Base-by-base conservation (phyloP, 2,113 vertebrate genomes). In the Eira barbara region DNA sequence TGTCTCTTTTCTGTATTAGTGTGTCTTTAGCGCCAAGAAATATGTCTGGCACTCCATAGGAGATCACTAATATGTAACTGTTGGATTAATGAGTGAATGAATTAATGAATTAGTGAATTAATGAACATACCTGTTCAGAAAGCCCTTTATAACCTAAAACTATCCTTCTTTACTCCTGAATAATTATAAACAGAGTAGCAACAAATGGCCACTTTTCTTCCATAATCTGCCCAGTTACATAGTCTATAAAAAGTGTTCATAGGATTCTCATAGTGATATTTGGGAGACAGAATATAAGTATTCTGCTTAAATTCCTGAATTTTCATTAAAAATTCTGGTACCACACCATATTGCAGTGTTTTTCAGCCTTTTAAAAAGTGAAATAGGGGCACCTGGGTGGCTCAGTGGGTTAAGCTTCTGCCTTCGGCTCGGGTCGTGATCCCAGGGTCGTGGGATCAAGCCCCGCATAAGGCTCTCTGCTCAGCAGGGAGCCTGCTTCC, bases 231-330 rank as follows among this genome's bases (percentile, higher is more conserved):
- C 84, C 69, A 87, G n/a, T 61, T 61, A 63, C 7, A 65, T 82
- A 36, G n/a, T 96, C 21, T 59, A 73, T 76, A 11, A 67, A 63
- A 87, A 94, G 1, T 42, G 55, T 45, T 39, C 27, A 65, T 79
- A 39, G n/a, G 59, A 78, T 79, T 34, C 34, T 31, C 36, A 52
- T 47, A 61, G 15, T 69, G 47, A 89, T 85, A 80, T 92, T 83
- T 90, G 65, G 69, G 29, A 97, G 83, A 52, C 27, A 79, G n/a
- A 89, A 79, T n/a, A 31, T 84, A 76, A 84, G 27, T 49, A 84
- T 91, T 82, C 23, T 89, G 91, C 82, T 65, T 89, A 49, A 82
- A 76, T 93, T 79, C 82, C 52, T 96, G 85, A 94, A 82, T 86
- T 94, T 89, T 49, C 67, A 74, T 85, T 82, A 73, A 88, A 94